Conservation (phyloP, 2,113 vertebrate genomes). For the Glaucomys volans region DNA sequence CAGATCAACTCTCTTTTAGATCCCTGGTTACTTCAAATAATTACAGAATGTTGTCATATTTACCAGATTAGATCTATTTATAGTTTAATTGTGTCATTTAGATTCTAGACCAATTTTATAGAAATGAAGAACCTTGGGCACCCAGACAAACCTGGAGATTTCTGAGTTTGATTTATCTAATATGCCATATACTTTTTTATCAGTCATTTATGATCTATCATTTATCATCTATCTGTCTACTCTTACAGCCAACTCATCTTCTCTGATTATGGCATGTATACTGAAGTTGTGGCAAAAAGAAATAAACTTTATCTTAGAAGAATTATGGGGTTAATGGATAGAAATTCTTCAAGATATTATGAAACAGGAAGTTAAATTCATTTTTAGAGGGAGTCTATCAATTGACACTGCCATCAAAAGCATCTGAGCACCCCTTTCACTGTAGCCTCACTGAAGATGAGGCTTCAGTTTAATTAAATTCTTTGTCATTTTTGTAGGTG, state of each 20-base stretch:
- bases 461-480: conserved; percentile 34
- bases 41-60: background rate
- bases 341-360: background rate
- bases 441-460: background rate
- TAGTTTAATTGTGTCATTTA: background rate
- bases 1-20: background rate
- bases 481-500: background rate
- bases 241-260: background rate
- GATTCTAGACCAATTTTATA: background rate
- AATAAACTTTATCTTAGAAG: background rate
- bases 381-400: background rate
- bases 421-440: background rate
- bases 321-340: background rate
- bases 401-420: background rate
- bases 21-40: background rate
- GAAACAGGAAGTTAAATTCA: background rate
- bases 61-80: background rate
- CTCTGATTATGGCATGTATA: background rate
- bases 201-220: background rate
- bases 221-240: background rate
- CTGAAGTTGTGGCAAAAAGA: background rate
- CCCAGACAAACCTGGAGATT: background rate
- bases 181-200: background rate
- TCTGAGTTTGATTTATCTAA: background rate
- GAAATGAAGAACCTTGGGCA: background rate